Base-by-base conservation (phyloP, 1,140 invertebrate genomes). In the Drusus annulatus region DNA sequence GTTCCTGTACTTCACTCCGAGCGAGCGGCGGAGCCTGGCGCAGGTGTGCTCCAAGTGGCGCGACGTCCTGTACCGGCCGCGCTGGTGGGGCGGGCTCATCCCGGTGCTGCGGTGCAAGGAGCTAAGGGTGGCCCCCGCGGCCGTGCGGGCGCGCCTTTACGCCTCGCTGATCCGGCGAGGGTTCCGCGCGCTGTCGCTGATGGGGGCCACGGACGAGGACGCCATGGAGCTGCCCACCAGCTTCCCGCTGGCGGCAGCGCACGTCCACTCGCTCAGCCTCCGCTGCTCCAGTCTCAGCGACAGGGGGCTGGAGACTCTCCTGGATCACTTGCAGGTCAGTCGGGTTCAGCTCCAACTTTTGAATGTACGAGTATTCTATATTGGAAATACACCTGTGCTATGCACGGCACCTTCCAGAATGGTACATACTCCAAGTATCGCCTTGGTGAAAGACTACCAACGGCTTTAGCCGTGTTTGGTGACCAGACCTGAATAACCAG, bases 201-300 rank as follows among this genome's bases (percentile, higher is more conserved):
- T 97, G 69, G 95, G 95, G 6, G 96, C 96, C 28, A 93, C 93
- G 10, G 97, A 98, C 86, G 95, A 96, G 85, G 97, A 98, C 89
- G 93, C 97, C 52, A 90, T 94, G 54, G 96, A 98, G 87, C 92
- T 98, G 83, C 94, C 96, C 58, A 93, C 94, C 85, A 93, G 94
- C 79, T 97, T 96, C 86, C 95, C 96, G 6, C 87, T 95, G 65
- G 95, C 95, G 60, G 93, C 95, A 84, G 95, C 96, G 86, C 94
- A 96, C 85, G 91, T 97, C 74, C 93, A 95, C 84, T 95, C 94
- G 69, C 90, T 98, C 51, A 94, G 93, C 83, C 90, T 98, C 79
- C 91, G 95, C 83, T 96, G 96, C 86, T 97, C 95, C 79, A 96
- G 95, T 80, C 92, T 98, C 85, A 96, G 95, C 3, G 97, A 98